Conservation (phyloP, 2,113 vertebrate species). For the Orcinus orca region DNA sequence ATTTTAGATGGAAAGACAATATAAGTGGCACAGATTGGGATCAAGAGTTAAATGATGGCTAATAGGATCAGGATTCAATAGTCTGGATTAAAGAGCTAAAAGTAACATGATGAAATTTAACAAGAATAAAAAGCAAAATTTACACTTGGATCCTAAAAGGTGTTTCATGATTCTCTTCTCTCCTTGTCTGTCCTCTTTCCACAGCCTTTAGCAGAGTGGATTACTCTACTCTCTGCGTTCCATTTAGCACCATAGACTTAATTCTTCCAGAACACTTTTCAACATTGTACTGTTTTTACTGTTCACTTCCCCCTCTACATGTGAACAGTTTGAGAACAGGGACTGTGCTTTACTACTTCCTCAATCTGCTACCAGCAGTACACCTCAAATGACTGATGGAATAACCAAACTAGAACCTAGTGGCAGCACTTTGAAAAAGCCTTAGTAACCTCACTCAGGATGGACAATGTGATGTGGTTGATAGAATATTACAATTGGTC, state of each 20-base stretch:
- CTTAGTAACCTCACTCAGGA: background rate
- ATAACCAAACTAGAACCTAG: background rate
- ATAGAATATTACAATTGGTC: background rate
- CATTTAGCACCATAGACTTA: background rate
- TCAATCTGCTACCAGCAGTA: background rate
- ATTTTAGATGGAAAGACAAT: background rate
- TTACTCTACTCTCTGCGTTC: background rate
- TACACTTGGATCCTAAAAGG: background rate
- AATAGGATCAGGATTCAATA: background rate
- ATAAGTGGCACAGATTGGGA: background rate
- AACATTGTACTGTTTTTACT: background rate
- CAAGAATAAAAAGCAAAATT: constrained; percentile 16
- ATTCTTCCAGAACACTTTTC: background rate
- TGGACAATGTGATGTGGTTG: background rate
- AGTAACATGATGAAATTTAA: constrained; percentile 28
- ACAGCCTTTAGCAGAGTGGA: background rate
- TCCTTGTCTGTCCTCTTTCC: background rate
- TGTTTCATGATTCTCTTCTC: background rate
- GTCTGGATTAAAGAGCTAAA: background rate
- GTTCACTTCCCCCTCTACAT: background rate
- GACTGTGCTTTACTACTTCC: background rate
- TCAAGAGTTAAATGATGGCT: background rate
- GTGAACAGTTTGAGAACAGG: background rate
- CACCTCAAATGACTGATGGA: background rate
- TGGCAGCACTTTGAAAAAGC: background rate